Evolutionary conservation across 2,888 invertebrate genomes (phyloP).

Genomic region (Xylota sylvarum): DNA sequence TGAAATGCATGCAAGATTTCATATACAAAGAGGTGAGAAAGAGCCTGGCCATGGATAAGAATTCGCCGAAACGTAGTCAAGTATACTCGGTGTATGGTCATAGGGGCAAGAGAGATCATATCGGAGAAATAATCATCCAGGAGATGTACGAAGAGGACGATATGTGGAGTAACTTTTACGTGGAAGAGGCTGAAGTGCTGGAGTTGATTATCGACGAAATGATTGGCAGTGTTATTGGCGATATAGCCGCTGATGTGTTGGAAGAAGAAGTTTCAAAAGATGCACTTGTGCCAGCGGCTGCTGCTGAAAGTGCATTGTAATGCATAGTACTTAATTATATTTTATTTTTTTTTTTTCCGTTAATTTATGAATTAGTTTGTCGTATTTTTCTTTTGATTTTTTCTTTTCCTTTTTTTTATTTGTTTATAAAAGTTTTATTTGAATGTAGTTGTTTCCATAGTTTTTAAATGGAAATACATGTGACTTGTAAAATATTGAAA

Average conservation of each 20-base stretch:
- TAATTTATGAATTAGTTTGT: conserved; percentile 63
- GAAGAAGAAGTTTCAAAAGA: conserved; percentile 70
- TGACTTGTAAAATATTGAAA: conserved; percentile 33
- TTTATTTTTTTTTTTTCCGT: background rate
- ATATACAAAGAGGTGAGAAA: conserved; percentile 86
- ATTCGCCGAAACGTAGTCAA: conserved; percentile 80
- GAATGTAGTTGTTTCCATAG: conserved; percentile 62
- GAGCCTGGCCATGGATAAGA: conserved; percentile 86
- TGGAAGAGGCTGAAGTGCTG: conserved; percentile 89
- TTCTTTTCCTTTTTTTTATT: conserved; percentile 9
- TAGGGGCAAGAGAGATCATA: conserved; percentile 88
- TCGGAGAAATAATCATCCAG: conserved; percentile 89
- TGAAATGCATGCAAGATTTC: conserved; percentile 85
- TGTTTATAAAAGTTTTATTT: conserved; percentile 47
- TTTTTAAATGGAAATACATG: conserved; percentile 70
- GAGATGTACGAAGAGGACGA: conserved; percentile 90
- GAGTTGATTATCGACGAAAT: conserved; percentile 87
- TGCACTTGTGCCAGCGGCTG: conserved; percentile 11
- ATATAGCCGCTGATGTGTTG: conserved; percentile 80
- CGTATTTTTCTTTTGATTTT: conserved; percentile 35
- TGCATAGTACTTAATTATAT: conserved; percentile 66
- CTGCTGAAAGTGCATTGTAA: conserved; percentile 30
- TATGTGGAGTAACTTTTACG: conserved; percentile 90
- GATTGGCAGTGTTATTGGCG: conserved; percentile 86
- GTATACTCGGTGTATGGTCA: conserved; percentile 85